Evolutionary conservation across 1,140 invertebrate genomes (phyloP), one percentile per base, ranked within the genome.

Genomic region (Zophobas atratus): DNA sequence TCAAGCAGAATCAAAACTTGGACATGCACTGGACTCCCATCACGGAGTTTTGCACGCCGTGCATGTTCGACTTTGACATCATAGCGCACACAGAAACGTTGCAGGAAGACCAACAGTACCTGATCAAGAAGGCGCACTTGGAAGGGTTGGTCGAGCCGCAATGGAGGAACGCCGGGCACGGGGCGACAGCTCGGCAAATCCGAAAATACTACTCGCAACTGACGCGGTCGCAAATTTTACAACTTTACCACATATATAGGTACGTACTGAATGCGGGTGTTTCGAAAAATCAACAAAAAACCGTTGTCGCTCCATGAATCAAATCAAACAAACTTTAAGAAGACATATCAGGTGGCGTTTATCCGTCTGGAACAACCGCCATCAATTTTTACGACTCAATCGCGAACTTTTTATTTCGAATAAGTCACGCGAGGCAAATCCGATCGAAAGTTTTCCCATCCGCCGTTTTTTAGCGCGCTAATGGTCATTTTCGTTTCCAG

Each of bases 1-100:
- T 88, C 43, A 89, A 89, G 83, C 86, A 89, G n/a, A 90, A 90
- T 5, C 87, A 91, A 48, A 88, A 90, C 4, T 88, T 96, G 36
- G 96, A 98, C 85, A 97, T 97, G 92, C 97, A 98, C 85, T 98
- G 96, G 94, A 93, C 93, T 36, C 94, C 95, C 0, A 93, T 96
- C 76, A 92, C 92, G 4, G 90, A 92, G 80, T 95, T 97, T 82
- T 98, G 97, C 84, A 96, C 95, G 34, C 96, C 96, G 0, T 98
- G 96, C 87, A 91, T 94, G 87, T 93, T 97, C 48, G 88, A 94
- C 81, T 97, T 97, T 84, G 94, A 97, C 84, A 90, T 96, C 53
- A 93, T 97, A 63, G 92, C 95, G 36, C 96, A 97, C 87, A 97
- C 96, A 85, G 95, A 97, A 87, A 96, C 95, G 2, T 87, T 97